phyloP scores from a whole-genome alignment of 2,797 vertebrate species.

The Zenarchopterus dispar region DNA sequence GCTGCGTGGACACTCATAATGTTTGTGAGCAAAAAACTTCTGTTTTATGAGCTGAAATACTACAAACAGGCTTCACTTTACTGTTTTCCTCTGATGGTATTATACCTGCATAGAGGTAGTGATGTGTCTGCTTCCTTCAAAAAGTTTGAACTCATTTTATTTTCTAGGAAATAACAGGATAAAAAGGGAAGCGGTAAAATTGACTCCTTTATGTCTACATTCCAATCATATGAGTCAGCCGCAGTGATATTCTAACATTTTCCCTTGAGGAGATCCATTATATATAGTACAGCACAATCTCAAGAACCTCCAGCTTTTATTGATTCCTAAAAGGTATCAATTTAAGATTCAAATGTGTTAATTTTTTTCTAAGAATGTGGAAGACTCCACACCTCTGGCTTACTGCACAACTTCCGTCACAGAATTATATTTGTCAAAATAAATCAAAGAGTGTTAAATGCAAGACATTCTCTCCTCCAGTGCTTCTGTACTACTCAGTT shows the following conservation, averaged over 20 bases:
- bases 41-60: too few species aligned
- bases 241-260: slow-evolving; percentile 52
- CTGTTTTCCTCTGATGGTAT: too few species aligned
- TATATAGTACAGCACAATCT: slow-evolving; percentile 39
- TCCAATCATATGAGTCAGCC: slow-evolving; percentile 56
- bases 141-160: not conserved
- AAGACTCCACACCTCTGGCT: not conserved
- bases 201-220: slow-evolving; percentile 58
- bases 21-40: too few species aligned
- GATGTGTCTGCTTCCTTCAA: not conserved
- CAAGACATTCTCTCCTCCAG: too few species aligned
- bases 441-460: too few species aligned
- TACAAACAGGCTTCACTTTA: too few species aligned
- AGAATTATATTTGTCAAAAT: too few species aligned
- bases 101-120: not conserved
- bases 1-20: too few species aligned
- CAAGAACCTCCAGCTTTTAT: slow-evolving; percentile 24
- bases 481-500: too few species aligned
- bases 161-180: slow-evolving; percentile 23
- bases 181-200: slow-evolving; percentile 53
- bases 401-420: not conserved
- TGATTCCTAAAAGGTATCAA: slow-evolving; percentile 31
- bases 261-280: slow-evolving; percentile 41
- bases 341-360: slow-evolving; percentile 37
- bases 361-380: not conserved